Evolutionary conservation across 2,888 invertebrate genomes (phyloP).

Genomic region (Acronicta aceris): DNA sequence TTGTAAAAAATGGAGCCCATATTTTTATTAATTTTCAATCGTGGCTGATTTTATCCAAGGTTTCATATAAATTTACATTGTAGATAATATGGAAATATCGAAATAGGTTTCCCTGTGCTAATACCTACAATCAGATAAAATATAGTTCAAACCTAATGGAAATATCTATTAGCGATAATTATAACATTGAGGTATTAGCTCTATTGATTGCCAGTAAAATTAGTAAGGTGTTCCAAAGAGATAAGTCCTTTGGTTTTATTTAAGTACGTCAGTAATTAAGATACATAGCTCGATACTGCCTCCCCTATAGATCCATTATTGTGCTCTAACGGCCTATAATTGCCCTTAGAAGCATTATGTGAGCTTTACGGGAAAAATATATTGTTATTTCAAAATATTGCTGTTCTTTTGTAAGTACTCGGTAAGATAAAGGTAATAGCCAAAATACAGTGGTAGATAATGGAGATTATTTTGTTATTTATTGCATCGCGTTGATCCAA

Average conservation of each 20-base stretch:
- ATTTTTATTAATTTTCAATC: too few relatives aligned
- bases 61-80: neutral
- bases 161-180: conserved; percentile 33
- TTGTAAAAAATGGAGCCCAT: too few relatives aligned
- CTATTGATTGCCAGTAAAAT: conserved; percentile 50
- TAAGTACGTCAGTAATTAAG: conserved; percentile 79
- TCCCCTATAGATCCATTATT: conserved; percentile 72
- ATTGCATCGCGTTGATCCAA: conserved; percentile 4
- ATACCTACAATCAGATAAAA: neutral
- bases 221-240: conserved; percentile 50
- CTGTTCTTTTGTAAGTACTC: conserved; percentile 57
- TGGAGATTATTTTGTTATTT: conserved; percentile 26
- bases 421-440: conserved; percentile 35
- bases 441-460: conserved; percentile 27
- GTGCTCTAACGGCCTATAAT: conserved; percentile 76
- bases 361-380: conserved; percentile 72
- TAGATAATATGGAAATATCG: neutral
- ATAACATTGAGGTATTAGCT: conserved; percentile 33
- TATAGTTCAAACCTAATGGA: conserved; percentile 5
- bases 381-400: conserved; percentile 66
- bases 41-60: too few relatives aligned
- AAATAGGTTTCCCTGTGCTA: neutral
- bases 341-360: conserved; percentile 70
- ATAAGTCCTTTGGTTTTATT: conserved; percentile 62
- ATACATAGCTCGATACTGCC: conserved; percentile 71